Base-by-base conservation (phyloP, 2,113 vertebrate species). In the Dolichotis patagonum region DNA sequence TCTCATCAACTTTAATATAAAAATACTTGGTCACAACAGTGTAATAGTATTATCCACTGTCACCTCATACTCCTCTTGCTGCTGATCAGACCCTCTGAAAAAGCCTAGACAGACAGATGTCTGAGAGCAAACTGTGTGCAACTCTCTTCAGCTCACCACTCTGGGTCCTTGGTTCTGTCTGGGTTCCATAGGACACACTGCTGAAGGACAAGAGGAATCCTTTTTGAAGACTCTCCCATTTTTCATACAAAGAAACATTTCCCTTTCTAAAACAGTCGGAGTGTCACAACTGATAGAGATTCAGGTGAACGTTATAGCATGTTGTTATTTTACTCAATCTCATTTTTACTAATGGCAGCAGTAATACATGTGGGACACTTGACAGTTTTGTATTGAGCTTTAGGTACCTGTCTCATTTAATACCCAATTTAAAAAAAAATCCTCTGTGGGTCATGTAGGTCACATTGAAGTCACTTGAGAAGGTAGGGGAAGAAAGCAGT, bases 201-300 rank as follows among this genome's bases (percentile, higher is more conserved):
- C 16, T 22, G 9, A 80, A 69, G 85, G 14, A 20, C 9, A 22
- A 88, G n/a, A 88, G 22, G 58, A 85, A 69, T 10, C 14, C 60
- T 84, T 86, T 43, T 35, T 3, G n/a, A 90, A 90, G 85, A 43
- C 12, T 28, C 35, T 20, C 16, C n/a, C 2, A 0, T 43, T 86
- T 94, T 92, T 52, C 65, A 77, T 35, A 52, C 81, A 85, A 96
- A 96, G 30, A 78, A 75, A 60, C 24, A 88, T 65, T 91, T 41
- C 91, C 69, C 58, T 94, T 84, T 69, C 71, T 88, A 82, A 81
- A 84, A 58, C 52, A 94, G n/a, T 69, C 19, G 7, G 19, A 56
- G 43, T 43, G 58, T 82, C 65, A 77, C 58, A 62, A 89, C 3
- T 7, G 11, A 26, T 78, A 49, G 2, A 78, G 84, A 78, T 35